These are phyloP conservation scores for Corvus cornix DNA, from an alignment of 2,113 vertebrate genomes.

Conservation along the genomic window DNA sequence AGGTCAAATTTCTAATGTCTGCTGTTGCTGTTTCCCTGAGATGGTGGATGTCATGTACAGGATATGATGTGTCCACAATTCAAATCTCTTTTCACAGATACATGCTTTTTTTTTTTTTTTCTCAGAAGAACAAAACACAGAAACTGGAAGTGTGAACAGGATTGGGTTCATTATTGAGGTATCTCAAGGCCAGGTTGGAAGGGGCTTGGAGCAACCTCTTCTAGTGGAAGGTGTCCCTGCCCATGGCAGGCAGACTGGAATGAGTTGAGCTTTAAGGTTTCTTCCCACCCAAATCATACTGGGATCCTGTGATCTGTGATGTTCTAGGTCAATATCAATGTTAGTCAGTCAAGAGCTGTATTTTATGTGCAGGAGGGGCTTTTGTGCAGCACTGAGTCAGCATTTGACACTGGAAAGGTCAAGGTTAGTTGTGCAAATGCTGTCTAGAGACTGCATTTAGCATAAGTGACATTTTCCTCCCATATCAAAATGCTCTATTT, in stretches of 20 bases:
- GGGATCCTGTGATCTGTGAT: not conserved
- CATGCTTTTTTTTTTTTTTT: not conserved
- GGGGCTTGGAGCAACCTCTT: not conserved
- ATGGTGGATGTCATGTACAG: not conserved
- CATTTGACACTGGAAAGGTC: not conserved
- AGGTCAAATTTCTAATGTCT: not conserved
- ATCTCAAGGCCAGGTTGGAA: not conserved
- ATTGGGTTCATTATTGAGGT: not conserved
- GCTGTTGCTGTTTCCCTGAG: not conserved
- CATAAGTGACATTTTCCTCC: not conserved
- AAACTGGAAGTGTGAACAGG: not conserved
- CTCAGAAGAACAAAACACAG: not conserved
- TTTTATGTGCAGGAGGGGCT: not conserved
- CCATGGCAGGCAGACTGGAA: not conserved
- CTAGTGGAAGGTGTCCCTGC: not conserved
- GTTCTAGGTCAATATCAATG: not conserved
- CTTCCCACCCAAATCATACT: not conserved
- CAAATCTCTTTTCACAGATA: not conserved
- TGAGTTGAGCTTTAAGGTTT: not conserved
- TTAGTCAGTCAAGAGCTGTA: not conserved
- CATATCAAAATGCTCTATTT: rapidly evolving
- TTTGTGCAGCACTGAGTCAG: not conserved
- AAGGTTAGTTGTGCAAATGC: not conserved
- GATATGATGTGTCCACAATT: not conserved
- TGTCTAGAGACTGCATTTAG: not conserved